These are phyloP conservation scores for Amniataba percoides DNA, from an alignment of 2,797 vertebrate genomes.

Conservation along the genomic window DNA sequence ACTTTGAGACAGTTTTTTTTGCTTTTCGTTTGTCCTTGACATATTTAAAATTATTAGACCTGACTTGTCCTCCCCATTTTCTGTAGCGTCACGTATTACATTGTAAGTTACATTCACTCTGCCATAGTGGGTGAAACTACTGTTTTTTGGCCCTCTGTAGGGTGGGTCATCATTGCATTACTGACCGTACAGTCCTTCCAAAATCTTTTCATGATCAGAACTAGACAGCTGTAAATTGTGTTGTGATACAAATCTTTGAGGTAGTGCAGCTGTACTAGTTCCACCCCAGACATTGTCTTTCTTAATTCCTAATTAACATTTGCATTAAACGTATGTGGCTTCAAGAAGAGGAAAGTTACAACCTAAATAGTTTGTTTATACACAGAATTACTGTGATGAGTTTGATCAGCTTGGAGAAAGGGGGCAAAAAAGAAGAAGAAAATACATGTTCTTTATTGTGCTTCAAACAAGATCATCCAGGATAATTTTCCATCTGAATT, in stretches of 20 bases:
- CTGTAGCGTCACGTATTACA: background rate
- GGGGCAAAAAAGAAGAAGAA: background rate
- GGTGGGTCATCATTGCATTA: background rate
- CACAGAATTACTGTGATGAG: background rate
- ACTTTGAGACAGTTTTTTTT: conserved; percentile 68
- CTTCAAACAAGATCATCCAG: conserved; percentile 6
- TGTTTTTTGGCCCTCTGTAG: too few species aligned
- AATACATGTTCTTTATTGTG: conserved; percentile 44
- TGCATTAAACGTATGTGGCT: background rate
- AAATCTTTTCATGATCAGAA: too few species aligned
- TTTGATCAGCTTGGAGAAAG: background rate
- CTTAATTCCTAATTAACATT: background rate
- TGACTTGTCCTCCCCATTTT: background rate
- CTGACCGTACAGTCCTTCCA: too few species aligned
- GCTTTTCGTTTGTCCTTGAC: background rate
- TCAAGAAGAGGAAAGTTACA: background rate
- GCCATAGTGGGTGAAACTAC: background rate
- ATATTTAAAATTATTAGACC: background rate
- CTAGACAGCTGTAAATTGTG: background rate
- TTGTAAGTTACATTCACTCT: background rate
- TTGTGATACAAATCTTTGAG: background rate
- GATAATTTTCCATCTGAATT: background rate
- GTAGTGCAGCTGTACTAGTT: background rate
- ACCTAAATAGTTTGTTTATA: background rate
- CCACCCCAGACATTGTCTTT: background rate